A percentile compares a stretch with the other conserved stretches of the same genome.
Evolutionary conservation across 1,140 invertebrate genomes (phyloP).

Genomic region (Lysiphlebus fabarum): DNA sequence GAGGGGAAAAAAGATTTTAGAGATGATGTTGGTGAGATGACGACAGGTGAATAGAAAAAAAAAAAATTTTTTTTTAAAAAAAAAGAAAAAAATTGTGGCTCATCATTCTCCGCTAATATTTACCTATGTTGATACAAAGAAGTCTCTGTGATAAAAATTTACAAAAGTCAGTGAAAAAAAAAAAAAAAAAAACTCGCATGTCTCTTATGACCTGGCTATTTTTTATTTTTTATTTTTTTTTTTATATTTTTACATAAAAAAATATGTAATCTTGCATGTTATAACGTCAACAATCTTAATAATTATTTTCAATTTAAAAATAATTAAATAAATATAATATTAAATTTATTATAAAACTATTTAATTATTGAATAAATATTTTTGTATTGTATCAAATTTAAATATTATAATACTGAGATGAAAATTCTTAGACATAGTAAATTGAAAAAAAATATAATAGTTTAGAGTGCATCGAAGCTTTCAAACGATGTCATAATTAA

Average conservation of each 20-base stretch:
- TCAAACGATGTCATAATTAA: constrained; percentile 34
- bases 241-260: not conserved
- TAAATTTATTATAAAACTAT: no score
- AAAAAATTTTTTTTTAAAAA: constrained; percentile 1
- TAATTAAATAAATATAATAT: no score
- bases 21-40: not conserved
- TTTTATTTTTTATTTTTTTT: no score
- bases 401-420: no score
- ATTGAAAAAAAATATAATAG: not conserved
- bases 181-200: constrained; percentile 8
- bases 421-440: not conserved
- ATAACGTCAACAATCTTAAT: not conserved
- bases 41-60: not conserved
- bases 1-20: not conserved
- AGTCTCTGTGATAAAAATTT: constrained; percentile 27
- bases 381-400: no score
- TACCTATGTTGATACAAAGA: constrained; percentile 39
- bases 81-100: constrained; percentile 21
- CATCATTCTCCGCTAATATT: constrained; percentile 48
- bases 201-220: not conserved
- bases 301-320: no score
- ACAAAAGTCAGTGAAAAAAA: constrained; percentile 20
- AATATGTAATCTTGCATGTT: constrained; percentile 6
- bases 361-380: no score
- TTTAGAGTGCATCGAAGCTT: constrained; percentile 28